Evolutionary conservation across 2,113 vertebrate genomes (phyloP).

Genomic region (Marcusenius ussheri): DNA sequence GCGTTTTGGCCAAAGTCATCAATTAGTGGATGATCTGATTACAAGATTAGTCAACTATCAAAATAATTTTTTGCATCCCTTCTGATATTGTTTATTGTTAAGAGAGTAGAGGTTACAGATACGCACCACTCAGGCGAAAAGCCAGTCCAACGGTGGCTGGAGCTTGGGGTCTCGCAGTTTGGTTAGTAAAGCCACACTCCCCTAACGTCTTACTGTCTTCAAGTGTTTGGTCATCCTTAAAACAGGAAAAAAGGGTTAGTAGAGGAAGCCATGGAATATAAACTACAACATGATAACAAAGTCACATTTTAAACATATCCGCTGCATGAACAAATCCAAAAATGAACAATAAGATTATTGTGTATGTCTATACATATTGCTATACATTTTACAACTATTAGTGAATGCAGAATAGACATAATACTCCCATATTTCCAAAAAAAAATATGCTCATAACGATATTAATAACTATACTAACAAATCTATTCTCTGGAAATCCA

Average conservation of each 20-base stretch:
- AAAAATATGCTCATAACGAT: not conserved
- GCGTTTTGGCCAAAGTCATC: not conserved
- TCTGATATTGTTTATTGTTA: not conserved
- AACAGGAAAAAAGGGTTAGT: no score
- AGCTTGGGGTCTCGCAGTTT: slow-evolving; percentile 81
- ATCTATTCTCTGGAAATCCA: not conserved
- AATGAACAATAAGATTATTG: not conserved
- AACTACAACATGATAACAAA: not conserved
- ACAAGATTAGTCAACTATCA: not conserved
- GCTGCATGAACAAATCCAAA: not conserved
- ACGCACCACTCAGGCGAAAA: slow-evolving; percentile 70
- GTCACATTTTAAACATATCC: not conserved
- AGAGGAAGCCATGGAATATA: not conserved
- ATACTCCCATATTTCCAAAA: not conserved
- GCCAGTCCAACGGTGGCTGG: slow-evolving; percentile 84
- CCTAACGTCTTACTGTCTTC: slow-evolving; percentile 81
- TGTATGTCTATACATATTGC: not conserved
- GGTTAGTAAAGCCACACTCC: slow-evolving; percentile 84
- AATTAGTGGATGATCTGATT: not conserved
- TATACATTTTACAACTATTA: not conserved
- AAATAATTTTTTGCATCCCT: not conserved
- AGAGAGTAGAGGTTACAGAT: not conserved
- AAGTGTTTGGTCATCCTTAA: slow-evolving; percentile 79
- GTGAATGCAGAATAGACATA: not conserved
- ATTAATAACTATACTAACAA: not conserved